These are phyloP conservation scores for Mirza zaza DNA, from an alignment of 2,113 vertebrate species.

Conservation along the genomic window DNA sequence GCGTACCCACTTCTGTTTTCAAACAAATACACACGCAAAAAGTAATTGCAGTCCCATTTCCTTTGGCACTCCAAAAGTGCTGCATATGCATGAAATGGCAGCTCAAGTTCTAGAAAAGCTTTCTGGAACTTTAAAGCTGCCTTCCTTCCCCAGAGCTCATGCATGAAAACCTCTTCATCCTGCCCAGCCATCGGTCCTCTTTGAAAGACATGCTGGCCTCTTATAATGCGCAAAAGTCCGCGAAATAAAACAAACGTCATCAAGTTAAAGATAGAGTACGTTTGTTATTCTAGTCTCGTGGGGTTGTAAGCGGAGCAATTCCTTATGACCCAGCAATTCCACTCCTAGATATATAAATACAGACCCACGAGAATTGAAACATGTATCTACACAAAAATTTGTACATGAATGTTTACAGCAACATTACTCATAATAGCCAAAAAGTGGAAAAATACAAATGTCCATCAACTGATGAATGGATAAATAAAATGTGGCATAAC, in stretches of 20 bases:
- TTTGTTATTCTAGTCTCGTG: not conserved
- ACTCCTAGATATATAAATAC: not conserved
- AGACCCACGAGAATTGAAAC: not conserved
- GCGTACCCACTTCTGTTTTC: constrained; percentile 28
- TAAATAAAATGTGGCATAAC: not conserved
- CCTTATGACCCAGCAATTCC: not conserved
- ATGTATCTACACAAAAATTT: not conserved
- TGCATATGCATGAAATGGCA: not conserved
- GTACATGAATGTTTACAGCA: not conserved
- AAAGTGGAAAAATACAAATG: not conserved
- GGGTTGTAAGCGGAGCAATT: not conserved
- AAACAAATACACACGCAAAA: constrained; percentile 22
- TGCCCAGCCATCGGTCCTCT: not conserved
- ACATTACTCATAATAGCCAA: not conserved
- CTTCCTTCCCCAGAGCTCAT: not conserved
- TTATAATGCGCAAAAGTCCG: not conserved
- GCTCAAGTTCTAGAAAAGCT: not conserved
- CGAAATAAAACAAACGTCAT: not conserved
- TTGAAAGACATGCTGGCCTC: not conserved
- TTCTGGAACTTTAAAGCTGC: not conserved
- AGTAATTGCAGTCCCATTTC: not conserved
- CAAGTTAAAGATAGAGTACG: not conserved
- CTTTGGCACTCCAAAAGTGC: not conserved
- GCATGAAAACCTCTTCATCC: not conserved
- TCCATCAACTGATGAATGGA: not conserved